Conservation (phyloP, 2,797 vertebrate genomes). For the Hipposideros larvatus region DNA sequence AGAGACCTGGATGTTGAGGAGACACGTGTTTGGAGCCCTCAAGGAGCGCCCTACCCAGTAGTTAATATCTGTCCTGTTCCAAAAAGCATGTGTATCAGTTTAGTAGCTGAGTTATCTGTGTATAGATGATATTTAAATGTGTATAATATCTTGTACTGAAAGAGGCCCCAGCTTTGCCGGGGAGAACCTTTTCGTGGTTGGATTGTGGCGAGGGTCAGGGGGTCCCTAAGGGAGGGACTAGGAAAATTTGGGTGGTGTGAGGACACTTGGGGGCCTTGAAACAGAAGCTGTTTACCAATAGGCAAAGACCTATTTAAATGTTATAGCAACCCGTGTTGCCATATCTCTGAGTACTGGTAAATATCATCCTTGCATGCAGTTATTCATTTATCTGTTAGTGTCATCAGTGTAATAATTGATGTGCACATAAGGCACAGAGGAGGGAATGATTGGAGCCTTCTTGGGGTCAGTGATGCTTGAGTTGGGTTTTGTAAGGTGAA, state of each 20-base stretch:
- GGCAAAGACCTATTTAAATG: background rate
- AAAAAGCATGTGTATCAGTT: background rate
- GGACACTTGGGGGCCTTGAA: background rate
- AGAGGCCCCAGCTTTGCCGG: background rate
- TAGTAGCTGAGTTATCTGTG: background rate
- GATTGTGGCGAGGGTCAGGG: background rate
- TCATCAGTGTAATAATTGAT: background rate
- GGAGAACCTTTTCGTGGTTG: background rate
- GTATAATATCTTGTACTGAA: background rate
- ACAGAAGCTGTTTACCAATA: background rate
- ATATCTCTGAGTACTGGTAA: background rate
- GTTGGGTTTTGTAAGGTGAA: constrained; percentile 25
- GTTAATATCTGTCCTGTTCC: background rate
- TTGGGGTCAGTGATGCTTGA: background rate
- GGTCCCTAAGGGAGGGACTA: background rate
- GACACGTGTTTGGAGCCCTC: background rate
- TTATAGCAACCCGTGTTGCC: background rate
- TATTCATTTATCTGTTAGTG: background rate
- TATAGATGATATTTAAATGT: background rate
- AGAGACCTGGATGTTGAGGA: background rate
- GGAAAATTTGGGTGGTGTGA: background rate
- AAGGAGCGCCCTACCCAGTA: background rate
- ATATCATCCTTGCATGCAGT: background rate
- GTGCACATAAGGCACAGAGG: background rate
- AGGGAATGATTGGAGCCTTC: background rate